These are phyloP conservation scores for Ischnus inquisitorius DNA, from an alignment of 2,888 invertebrate species.

Conservation along the genomic window DNA sequence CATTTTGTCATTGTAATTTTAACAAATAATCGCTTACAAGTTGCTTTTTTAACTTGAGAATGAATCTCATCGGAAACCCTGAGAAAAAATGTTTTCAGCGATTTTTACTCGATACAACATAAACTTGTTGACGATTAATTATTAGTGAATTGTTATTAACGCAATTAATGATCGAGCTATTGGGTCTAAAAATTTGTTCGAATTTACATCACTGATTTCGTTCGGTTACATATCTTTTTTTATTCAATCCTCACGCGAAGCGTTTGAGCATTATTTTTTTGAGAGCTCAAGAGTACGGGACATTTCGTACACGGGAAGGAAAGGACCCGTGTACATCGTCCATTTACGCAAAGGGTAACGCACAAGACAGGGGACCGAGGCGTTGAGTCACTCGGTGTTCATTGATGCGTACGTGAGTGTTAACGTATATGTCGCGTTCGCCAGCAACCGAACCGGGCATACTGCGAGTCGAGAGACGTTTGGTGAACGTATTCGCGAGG, in stretches of 20 bases:
- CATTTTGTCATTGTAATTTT: not conserved
- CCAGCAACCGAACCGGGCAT: not conserved
- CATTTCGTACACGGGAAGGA: conserved; percentile 8
- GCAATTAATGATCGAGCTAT: too few relatives aligned
- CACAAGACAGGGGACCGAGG: not conserved
- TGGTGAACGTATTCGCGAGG: conserved; percentile 27
- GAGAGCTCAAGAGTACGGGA: not conserved
- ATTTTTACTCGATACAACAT: too few relatives aligned
- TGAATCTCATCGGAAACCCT: too few relatives aligned
- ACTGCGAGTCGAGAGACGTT: conserved; percentile 1
- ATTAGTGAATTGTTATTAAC: too few relatives aligned
- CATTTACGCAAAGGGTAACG: conserved; percentile 12
- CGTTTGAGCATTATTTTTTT: too few relatives aligned
- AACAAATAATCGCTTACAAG: not conserved
- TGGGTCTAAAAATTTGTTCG: too few relatives aligned
- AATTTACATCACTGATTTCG: too few relatives aligned
- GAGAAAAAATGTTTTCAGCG: too few relatives aligned
- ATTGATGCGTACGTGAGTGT: conserved; percentile 30
- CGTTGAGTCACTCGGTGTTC: conserved; percentile 30
- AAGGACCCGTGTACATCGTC: not conserved
- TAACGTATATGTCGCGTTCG: conserved; percentile 23
- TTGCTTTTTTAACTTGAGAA: not conserved
- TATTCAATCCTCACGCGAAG: too few relatives aligned
- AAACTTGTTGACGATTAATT: too few relatives aligned
- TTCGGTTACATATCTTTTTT: too few relatives aligned